Percentiles rank a stretch among this genome's conserved stretches.
Evolutionary conservation across 2,113 vertebrate genomes (phyloP).

Genomic region (Sapajus apella): DNA sequence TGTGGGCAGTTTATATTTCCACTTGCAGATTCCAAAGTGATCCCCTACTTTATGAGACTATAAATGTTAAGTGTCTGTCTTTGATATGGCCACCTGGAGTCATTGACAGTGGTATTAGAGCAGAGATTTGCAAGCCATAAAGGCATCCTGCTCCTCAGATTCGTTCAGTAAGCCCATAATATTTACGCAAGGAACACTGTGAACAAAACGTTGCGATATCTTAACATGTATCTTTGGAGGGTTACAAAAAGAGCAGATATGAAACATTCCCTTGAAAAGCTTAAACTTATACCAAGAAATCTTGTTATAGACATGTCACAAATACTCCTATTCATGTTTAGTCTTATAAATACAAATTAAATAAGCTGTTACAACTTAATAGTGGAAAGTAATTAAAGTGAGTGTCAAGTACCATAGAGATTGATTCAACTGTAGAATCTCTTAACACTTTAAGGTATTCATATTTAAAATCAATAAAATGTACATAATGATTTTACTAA

Average conservation of each 20-base stretch:
- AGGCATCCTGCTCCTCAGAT: background rate
- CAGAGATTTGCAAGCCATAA: background rate
- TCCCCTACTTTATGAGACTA: background rate
- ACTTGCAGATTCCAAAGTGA: conserved; percentile 49
- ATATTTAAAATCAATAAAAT: too few relatives aligned
- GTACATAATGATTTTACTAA: too few relatives aligned
- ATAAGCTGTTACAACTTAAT: background rate
- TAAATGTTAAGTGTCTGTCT: conserved; percentile 17
- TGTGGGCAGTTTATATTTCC: background rate
- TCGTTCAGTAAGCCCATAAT: background rate
- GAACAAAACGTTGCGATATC: background rate
- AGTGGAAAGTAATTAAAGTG: background rate
- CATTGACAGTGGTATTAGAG: background rate
- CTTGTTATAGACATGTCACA: background rate
- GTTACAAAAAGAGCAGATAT: background rate
- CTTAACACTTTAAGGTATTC: background rate
- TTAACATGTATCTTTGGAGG: background rate
- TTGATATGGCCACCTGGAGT: background rate
- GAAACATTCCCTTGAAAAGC: background rate
- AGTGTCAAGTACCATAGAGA: background rate
- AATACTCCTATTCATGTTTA: background rate
- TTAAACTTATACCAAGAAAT: background rate
- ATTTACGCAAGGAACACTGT: background rate
- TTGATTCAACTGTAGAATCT: background rate
- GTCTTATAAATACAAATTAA: background rate